Conservation (phyloP, 2,113 vertebrate species). For the Barbus barbus region DNA sequence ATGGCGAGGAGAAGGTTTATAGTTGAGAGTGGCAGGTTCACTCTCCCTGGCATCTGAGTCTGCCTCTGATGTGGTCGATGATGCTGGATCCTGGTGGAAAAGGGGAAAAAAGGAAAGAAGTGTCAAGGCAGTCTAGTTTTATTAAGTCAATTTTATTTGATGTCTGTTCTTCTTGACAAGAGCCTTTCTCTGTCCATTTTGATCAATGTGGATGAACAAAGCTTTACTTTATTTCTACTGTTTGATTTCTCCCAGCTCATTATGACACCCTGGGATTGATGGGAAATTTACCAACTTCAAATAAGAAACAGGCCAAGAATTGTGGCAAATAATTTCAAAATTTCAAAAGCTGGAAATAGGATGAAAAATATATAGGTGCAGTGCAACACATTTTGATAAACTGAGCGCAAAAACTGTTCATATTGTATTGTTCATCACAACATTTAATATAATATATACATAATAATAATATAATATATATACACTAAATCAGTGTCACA, state of each 20-base stretch:
- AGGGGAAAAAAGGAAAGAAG: not conserved
- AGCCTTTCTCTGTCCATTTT: not conserved
- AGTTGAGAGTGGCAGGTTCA: constrained; percentile 95
- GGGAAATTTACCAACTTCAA: not conserved
- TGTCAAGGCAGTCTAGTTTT: not conserved
- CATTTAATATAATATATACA: not conserved
- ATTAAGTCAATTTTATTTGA: no score
- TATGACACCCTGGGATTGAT: not conserved
- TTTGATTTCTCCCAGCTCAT: not conserved
- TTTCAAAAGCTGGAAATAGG: not conserved
- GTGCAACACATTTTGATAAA: not conserved
- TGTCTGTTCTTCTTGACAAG: not conserved
- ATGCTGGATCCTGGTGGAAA: constrained; percentile 86
- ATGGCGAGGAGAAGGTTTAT: constrained; percentile 95
- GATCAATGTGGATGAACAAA: not conserved
- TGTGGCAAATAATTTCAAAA: not conserved
- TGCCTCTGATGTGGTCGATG: constrained; percentile 87
- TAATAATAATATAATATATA: not conserved
- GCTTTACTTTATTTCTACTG: not conserved
- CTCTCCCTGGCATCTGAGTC: constrained; percentile 91
- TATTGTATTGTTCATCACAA: not conserved
- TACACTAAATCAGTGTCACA: not conserved
- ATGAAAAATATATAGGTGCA: not conserved
- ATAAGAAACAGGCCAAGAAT: not conserved
- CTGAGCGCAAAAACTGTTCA: not conserved